Percentiles rank a stretch among this genome's conserved stretches.
These are phyloP conservation scores for Halocynthia roretzi DNA, from an alignment of 23 tunicate species.

Conservation along the genomic window DNA sequence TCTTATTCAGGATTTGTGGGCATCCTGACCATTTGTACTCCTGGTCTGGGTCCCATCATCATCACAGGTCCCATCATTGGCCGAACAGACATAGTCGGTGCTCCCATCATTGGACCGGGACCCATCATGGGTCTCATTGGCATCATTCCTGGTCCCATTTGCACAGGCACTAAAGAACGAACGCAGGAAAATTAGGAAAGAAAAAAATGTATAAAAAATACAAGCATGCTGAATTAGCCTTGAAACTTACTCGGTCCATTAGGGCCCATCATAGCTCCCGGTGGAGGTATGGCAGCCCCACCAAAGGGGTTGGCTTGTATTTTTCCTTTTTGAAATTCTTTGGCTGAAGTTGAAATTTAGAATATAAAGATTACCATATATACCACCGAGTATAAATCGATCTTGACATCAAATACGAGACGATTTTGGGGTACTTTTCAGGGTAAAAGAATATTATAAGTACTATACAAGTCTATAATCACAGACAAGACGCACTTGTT, in stretches of 20 bases:
- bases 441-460: too few species aligned
- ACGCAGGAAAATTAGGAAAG: slow-evolving; percentile 5
- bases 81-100: slow-evolving; percentile 47
- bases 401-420: too few species aligned
- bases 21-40: slow-evolving; percentile 33
- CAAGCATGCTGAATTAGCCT: neutral
- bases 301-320: slow-evolving; percentile 68
- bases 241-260: slow-evolving; percentile 35
- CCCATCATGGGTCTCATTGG: slow-evolving; percentile 66
- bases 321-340: slow-evolving; percentile 89
- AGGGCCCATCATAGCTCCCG: slow-evolving; percentile 60
- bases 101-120: slow-evolving; percentile 17
- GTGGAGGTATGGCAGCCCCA: slow-evolving; percentile 77
- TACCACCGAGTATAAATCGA: too few species aligned
- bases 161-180: slow-evolving; percentile 29
- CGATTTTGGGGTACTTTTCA: too few species aligned
- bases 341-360: slow-evolving; percentile 29
- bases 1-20: neutral
- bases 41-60: slow-evolving; percentile 84
- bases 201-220: neutral
- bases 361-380: too few species aligned
- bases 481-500: slow-evolving; percentile 63
- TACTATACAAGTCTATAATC: too few species aligned
- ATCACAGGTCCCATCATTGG: slow-evolving; percentile 86
- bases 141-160: slow-evolving; percentile 64